These are phyloP conservation scores for Nebria salina DNA, from an alignment of 2,888 invertebrate genomes.

Conservation along the genomic window DNA sequence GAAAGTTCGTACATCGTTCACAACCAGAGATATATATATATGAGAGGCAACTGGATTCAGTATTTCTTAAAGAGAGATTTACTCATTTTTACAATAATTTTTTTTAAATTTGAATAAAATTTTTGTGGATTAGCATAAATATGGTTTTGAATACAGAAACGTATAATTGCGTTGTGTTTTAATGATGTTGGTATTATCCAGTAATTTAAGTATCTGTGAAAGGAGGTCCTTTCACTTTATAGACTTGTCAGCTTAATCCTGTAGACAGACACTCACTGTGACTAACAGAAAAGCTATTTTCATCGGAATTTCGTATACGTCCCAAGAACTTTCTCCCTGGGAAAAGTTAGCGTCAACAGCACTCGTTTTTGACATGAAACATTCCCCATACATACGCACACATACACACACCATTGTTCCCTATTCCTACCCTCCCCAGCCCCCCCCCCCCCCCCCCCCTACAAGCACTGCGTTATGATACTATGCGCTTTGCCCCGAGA, in stretches of 20 bases:
- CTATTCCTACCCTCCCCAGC: too few species aligned
- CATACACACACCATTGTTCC: neutral
- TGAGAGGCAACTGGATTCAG: neutral
- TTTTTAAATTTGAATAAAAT: too few species aligned
- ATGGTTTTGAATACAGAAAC: too few species aligned
- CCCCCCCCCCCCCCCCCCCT: too few species aligned
- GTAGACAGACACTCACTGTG: slow-evolving; percentile 8
- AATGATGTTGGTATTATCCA: too few species aligned
- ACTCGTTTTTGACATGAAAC: slow-evolving; percentile 8
- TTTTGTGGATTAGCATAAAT: too few species aligned
- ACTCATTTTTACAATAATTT: too few species aligned
- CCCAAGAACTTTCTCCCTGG: neutral
- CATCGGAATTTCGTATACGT: slow-evolving; percentile 6
- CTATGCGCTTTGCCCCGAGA: too few species aligned
- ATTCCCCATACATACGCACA: slow-evolving; percentile 8
- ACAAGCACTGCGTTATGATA: too few species aligned
- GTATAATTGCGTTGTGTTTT: too few species aligned
- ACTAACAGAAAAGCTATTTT: slow-evolving; percentile 23
- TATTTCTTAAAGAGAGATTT: neutral
- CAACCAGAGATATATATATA: neutral
- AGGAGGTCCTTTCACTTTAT: slow-evolving; percentile 14
- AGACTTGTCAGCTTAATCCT: slow-evolving; percentile 20
- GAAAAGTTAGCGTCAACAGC: slow-evolving; percentile 15
- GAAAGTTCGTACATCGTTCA: neutral
- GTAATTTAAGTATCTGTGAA: slow-evolving; percentile 3